Conservation (phyloP, 2,888 invertebrate genomes). For the Eupithecia subumbrata region DNA sequence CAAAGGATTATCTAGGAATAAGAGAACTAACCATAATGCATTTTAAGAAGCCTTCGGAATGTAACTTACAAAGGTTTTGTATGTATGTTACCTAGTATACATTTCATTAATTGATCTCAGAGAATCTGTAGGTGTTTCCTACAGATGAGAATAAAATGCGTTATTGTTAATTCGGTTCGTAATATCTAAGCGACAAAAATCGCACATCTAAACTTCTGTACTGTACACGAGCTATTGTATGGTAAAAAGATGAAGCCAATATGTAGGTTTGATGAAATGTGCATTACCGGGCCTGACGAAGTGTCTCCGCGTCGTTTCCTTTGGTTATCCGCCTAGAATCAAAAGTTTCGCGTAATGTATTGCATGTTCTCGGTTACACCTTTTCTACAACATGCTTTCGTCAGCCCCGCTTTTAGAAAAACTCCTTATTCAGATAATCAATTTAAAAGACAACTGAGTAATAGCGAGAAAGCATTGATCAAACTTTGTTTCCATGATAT, state of each 20-base stretch:
- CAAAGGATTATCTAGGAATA: conserved; percentile 7
- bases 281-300: conserved; percentile 65
- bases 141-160: conserved; percentile 18
- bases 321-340: conserved; percentile 66
- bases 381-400: conserved; percentile 59
- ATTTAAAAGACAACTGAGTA: neutral
- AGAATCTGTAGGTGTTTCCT: neutral
- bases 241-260: conserved; percentile 53
- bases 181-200: conserved; percentile 34
- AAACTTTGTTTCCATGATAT: neutral
- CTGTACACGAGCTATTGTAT: conserved; percentile 49
- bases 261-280: conserved; percentile 47
- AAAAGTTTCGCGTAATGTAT: conserved; percentile 57
- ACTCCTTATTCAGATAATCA: conserved; percentile 53
- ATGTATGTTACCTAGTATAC: neutral
- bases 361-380: conserved; percentile 50
- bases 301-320: conserved; percentile 63
- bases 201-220: conserved; percentile 29
- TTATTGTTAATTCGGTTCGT: conserved; percentile 31
- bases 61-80: neutral
- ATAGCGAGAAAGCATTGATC: neutral
- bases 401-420: conserved; percentile 62
- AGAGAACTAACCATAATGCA: conserved; percentile 29
- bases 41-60: neutral
- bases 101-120: neutral